Evolutionary conservation across 2,888 invertebrate genomes (phyloP).

Genomic region (Hemistola chrysoprasaria): DNA sequence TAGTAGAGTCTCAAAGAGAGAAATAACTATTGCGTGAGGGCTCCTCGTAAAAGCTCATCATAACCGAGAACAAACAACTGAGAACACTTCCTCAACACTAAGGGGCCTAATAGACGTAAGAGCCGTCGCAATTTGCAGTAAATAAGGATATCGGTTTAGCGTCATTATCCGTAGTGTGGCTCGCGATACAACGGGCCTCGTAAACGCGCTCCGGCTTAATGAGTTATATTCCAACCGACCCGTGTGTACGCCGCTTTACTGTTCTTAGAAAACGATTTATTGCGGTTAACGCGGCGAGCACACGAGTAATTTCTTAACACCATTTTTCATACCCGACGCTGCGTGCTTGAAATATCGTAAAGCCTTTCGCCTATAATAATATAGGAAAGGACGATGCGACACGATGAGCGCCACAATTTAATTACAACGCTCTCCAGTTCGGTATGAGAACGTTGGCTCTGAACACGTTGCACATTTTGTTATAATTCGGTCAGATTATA

Average conservation of each 20-base stretch:
- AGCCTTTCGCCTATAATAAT: conserved; percentile 2
- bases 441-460: conserved; percentile 8
- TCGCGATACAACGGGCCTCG: conserved; percentile 49
- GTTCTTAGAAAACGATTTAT: conserved; percentile 51
- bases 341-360: conserved; percentile 20
- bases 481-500: conserved; percentile 56
- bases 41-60: conserved; percentile 12
- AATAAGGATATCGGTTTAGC: conserved; percentile 78
- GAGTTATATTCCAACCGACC: conserved; percentile 34
- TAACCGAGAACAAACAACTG: conserved; percentile 11
- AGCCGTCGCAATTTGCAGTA: conserved; percentile 74
- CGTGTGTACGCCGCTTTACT: conserved; percentile 33
- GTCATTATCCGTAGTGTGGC: conserved; percentile 61
- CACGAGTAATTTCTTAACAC: conserved; percentile 49
- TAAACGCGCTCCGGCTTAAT: conserved; percentile 46
- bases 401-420: conserved; percentile 6
- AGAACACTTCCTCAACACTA: conserved; percentile 21
- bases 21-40: conserved; percentile 4
- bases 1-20: not conserved
- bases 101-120: conserved; percentile 40
- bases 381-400: not conserved
- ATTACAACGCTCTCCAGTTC: conserved; percentile 3
- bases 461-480: conserved; percentile 50
- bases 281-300: conserved; percentile 34
- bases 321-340: conserved; percentile 41